Percentiles rank a stretch among this genome's conserved stretches.
These are phyloP conservation scores for Siniperca chuatsi DNA, from an alignment of 2,113 vertebrate species.

Conservation along the genomic window DNA sequence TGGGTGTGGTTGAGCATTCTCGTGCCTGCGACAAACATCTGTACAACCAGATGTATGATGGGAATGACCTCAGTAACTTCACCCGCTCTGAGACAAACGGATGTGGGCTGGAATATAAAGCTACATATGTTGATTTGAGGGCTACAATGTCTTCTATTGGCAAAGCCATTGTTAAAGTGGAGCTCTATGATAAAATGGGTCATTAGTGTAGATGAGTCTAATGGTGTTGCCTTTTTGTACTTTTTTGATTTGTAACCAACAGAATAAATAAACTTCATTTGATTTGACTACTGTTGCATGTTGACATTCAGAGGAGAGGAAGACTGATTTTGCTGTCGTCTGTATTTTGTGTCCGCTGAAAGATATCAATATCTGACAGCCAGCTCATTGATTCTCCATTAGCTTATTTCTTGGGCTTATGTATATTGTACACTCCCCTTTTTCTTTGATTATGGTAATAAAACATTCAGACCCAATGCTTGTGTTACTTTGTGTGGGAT, in stretches of 20 bases:
- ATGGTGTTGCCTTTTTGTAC: neutral
- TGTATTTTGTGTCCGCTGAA: conserved; percentile 54
- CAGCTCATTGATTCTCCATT: conserved; percentile 73
- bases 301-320: conserved; percentile 37
- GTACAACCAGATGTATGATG: conserved; percentile 78
- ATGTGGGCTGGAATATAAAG: conserved; percentile 58
- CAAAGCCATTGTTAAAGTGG: conserved; percentile 81
- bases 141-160: conserved; percentile 81
- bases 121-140: conserved; percentile 53
- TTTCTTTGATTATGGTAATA: conserved; percentile 69
- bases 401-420: conserved; percentile 52
- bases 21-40: conserved; percentile 75
- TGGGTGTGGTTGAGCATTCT: conserved; percentile 68
- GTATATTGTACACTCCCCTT: conserved; percentile 39
- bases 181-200: conserved; percentile 79
- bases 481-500: conserved; percentile 52
- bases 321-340: conserved; percentile 68
- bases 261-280: conserved; percentile 60
- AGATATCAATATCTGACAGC: conserved; percentile 73
- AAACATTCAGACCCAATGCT: conserved; percentile 55
- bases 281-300: conserved; percentile 34
- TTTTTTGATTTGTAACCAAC: conserved; percentile 26
- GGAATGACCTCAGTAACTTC: conserved; percentile 70
- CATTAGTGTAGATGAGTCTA: conserved; percentile 13
- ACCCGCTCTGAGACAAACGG: conserved; percentile 53